These are phyloP conservation scores for Drosophila nigricruria DNA, from an alignment of 2,888 invertebrate genomes.

Conservation along the genomic window DNA sequence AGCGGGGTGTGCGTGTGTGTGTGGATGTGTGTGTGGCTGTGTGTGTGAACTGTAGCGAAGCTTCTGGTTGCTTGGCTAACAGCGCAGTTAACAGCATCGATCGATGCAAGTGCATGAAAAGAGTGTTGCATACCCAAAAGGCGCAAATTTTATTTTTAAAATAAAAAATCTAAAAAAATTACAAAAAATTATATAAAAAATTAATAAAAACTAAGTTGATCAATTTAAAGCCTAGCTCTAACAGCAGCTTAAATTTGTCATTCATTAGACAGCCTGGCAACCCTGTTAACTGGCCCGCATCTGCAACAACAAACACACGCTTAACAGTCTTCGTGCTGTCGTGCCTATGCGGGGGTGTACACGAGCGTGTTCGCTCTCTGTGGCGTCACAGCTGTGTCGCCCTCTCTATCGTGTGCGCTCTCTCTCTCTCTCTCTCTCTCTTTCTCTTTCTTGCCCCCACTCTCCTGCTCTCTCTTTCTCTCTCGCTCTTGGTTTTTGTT, in stretches of 20 bases:
- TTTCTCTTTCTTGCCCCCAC: neutral
- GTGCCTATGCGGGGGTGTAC: slow-evolving; percentile 47
- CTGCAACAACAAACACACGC: slow-evolving; percentile 14
- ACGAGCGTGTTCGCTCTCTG: slow-evolving; percentile 26
- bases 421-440: slow-evolving; percentile 1
- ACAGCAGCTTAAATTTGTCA: neutral
- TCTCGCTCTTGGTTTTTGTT: neutral
- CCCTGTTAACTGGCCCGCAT: slow-evolving; percentile 54
- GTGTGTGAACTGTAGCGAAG: neutral
- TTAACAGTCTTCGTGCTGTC: slow-evolving; percentile 47
- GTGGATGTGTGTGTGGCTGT: slow-evolving; percentile 47
- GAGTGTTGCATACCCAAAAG: slow-evolving; percentile 41
- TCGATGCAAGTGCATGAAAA: slow-evolving; percentile 51
- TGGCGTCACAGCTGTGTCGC: slow-evolving; percentile 14
- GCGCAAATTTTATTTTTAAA: neutral
- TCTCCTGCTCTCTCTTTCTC: neutral
- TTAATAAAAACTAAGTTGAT: neutral
- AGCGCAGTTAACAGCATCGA: slow-evolving; percentile 79
- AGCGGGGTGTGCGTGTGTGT: slow-evolving; percentile 39
- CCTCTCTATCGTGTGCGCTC: neutral
- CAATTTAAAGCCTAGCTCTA: neutral
- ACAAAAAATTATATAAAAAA: neutral
- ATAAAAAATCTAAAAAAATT: neutral
- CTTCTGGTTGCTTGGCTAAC: too few relatives aligned
- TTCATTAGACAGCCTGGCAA: slow-evolving; percentile 13